Evolutionary conservation across 2,797 vertebrate species (phyloP).

Genomic region (Centroberyx gerrardi): DNA sequence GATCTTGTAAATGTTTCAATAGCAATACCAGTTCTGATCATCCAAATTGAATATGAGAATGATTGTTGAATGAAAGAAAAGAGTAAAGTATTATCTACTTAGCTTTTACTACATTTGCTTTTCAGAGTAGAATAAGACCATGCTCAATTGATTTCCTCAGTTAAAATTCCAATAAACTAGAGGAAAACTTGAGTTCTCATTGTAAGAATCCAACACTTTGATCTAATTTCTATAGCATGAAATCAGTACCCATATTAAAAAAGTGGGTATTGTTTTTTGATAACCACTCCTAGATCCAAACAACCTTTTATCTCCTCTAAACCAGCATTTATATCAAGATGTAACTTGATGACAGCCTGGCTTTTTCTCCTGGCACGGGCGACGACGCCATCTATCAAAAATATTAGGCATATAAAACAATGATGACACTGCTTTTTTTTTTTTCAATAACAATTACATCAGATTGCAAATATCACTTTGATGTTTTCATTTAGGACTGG

Average conservation of each 20-base stretch:
- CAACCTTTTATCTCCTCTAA: conserved; percentile 5
- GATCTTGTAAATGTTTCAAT: conserved; percentile 13
- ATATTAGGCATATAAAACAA: conserved; percentile 29
- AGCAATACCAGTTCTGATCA: neutral
- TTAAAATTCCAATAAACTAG: neutral
- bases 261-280: neutral
- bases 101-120: neutral
- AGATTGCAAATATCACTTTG: conserved; percentile 57
- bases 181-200: neutral
- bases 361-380: conserved; percentile 33
- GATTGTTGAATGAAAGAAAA: neutral
- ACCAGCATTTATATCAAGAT: conserved; percentile 33
- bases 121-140: neutral
- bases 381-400: conserved; percentile 26
- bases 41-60: neutral
- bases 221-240: no score
- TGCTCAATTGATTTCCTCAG: neutral
- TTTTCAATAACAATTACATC: conserved; percentile 32
- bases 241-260: no score
- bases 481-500: conserved; percentile 69
- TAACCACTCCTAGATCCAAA: neutral
- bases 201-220: neutral
- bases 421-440: conserved; percentile 18
- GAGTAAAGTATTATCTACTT: neutral
- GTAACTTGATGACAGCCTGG: conserved; percentile 36